phyloP scores from a whole-genome alignment of 2,797 vertebrate species.

The Rhynchotus rufescens region DNA sequence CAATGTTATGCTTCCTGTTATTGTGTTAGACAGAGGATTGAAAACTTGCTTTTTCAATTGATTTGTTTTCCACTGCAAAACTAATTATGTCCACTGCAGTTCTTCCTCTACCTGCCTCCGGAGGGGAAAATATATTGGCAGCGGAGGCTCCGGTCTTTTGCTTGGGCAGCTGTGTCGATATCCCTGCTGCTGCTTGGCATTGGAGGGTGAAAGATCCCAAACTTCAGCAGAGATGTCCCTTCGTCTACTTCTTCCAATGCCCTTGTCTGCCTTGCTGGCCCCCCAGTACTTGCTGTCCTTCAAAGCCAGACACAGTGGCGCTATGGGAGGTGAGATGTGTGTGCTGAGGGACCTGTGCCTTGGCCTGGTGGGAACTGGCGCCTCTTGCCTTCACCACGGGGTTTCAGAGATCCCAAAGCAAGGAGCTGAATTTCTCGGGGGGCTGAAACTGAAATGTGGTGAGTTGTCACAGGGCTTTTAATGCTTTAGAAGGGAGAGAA shows the following conservation, averaged over 20 bases:
- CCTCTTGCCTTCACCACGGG: background rate
- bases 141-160: conserved; percentile 27
- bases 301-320: background rate
- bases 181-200: background rate
- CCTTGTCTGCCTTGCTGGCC: background rate
- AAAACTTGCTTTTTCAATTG: conserved; percentile 77
- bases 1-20: conserved; percentile 71
- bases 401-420: background rate
- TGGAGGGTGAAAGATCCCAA: conserved; percentile 14
- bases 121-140: conserved; percentile 64
- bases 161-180: conserved; percentile 46
- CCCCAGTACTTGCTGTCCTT: background rate
- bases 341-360: background rate
- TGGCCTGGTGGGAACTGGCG: background rate
- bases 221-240: background rate
- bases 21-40: conserved; percentile 67
- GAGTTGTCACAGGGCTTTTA: background rate
- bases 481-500: background rate
- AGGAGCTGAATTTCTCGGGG: background rate
- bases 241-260: background rate
- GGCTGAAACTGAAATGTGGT: background rate
- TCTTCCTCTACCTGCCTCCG: conserved; percentile 63
- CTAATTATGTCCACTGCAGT: conserved; percentile 70
- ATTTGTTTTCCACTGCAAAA: conserved; percentile 77
- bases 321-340: background rate